These are phyloP conservation scores for Spea hammondii DNA, from an alignment of 2,797 vertebrate species.

Conservation along the genomic window DNA sequence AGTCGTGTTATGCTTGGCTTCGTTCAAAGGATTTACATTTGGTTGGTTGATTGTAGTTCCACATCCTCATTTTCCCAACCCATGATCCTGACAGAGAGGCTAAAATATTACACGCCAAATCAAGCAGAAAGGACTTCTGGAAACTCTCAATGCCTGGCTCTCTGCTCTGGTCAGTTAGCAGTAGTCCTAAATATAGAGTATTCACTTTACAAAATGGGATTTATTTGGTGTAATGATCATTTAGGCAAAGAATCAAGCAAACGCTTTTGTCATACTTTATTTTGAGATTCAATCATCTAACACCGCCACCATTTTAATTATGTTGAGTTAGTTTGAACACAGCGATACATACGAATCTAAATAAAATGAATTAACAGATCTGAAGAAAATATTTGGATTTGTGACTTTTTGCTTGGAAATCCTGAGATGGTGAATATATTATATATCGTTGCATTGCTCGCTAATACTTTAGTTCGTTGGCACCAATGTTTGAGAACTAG, in stretches of 20 bases:
- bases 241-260: neutral
- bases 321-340: no score
- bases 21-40: slow-evolving; percentile 39
- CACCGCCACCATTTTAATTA: no score
- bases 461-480: no score
- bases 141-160: slow-evolving; percentile 17
- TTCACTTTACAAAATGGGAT: neutral
- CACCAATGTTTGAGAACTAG: no score
- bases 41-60: slow-evolving; percentile 35
- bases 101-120: slow-evolving; percentile 35
- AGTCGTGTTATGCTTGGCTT: slow-evolving; percentile 46
- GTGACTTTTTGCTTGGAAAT: no score
- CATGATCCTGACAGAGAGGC: slow-evolving; percentile 34
- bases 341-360: no score
- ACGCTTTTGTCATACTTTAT: slow-evolving; percentile 16
- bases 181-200: neutral
- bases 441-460: no score
- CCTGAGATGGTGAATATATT: no score
- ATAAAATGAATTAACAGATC: no score
- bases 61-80: slow-evolving; percentile 41
- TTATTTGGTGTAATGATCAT: neutral
- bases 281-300: neutral
- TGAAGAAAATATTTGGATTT: no score
- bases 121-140: slow-evolving; percentile 15
- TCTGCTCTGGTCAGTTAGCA: slow-evolving; percentile 19